phyloP scores from a whole-genome alignment of 2,888 invertebrate species.

The Chymomyza procnemis region DNA sequence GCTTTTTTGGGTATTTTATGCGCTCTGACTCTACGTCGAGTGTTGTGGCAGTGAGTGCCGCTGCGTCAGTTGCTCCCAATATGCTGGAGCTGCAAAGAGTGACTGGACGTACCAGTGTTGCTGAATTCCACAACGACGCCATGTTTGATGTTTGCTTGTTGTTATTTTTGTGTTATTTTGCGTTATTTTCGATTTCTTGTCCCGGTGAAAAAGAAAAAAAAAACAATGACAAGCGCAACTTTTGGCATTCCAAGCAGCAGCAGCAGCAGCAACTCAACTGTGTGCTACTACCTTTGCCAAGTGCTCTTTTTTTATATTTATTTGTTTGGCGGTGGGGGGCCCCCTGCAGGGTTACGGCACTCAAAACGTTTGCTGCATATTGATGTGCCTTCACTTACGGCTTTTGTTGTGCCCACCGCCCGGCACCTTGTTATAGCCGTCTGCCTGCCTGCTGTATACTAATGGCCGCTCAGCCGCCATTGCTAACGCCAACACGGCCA shows the following conservation, averaged over 20 bases:
- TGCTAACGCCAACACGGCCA: slow-evolving; percentile 38
- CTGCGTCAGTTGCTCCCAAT: slow-evolving; percentile 8
- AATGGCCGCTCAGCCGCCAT: slow-evolving; percentile 30
- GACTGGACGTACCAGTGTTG: slow-evolving; percentile 4
- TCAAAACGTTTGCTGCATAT: slow-evolving; percentile 38
- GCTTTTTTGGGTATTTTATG: slow-evolving; percentile 48
- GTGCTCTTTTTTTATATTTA: slow-evolving; percentile 22
- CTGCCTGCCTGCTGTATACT: slow-evolving; percentile 25
- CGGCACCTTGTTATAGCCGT: slow-evolving; percentile 1
- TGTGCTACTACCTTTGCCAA: slow-evolving; percentile 33
- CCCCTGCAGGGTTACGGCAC: neutral
- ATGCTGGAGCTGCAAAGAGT: slow-evolving; percentile 3
- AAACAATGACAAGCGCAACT: neutral
- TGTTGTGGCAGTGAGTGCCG: slow-evolving; percentile 36
- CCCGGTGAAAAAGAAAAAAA: slow-evolving; percentile 35
- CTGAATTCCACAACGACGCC: slow-evolving; percentile 22
- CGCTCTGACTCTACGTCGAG: slow-evolving; percentile 37
- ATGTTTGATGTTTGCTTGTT: slow-evolving; percentile 65
- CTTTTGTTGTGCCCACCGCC: slow-evolving; percentile 3
- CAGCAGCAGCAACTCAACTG: slow-evolving; percentile 15
- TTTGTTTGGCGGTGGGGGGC: slow-evolving; percentile 21
- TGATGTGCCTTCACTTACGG: slow-evolving; percentile 17
- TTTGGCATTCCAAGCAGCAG: slow-evolving; percentile 7
- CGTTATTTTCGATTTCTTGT: slow-evolving; percentile 58
- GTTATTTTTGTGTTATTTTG: too few species aligned